These are phyloP conservation scores for Nymphalis urticae DNA, from an alignment of 2,888 invertebrate species.

Conservation along the genomic window DNA sequence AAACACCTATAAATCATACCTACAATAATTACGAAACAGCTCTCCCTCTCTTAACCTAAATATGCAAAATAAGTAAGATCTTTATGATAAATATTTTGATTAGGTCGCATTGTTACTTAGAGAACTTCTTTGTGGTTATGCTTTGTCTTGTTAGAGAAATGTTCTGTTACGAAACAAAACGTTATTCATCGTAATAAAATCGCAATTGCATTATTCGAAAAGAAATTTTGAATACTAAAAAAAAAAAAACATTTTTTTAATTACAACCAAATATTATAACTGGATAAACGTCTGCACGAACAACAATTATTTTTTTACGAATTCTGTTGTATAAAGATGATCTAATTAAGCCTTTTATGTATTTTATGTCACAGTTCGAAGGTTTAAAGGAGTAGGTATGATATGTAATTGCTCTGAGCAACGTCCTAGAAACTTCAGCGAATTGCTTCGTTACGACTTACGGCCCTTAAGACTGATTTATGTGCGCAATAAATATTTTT, in stretches of 20 bases:
- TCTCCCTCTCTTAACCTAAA: conserved; percentile 48
- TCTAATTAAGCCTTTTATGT: conserved; percentile 27
- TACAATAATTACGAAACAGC: conserved; percentile 69
- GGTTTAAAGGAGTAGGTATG: conserved; percentile 16
- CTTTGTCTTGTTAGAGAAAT: conserved; percentile 10
- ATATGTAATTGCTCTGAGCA: conserved; percentile 57
- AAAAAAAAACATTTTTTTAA: neutral
- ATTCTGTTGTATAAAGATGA: neutral
- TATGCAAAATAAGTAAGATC: conserved; percentile 44
- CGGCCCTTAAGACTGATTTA: conserved; percentile 80
- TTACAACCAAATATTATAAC: neutral
- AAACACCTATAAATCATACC: conserved; percentile 73
- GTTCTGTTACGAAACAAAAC: conserved; percentile 1
- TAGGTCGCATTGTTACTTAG: conserved; percentile 28
- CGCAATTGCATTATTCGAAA: neutral
- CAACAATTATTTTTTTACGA: neutral
- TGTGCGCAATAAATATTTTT: conserved; percentile 78
- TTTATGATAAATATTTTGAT: conserved; percentile 36
- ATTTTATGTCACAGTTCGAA: conserved; percentile 20
- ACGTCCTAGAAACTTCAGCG: conserved; percentile 75
- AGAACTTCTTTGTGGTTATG: conserved; percentile 10
- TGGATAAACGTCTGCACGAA: neutral
- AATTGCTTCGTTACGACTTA: conserved; percentile 61
- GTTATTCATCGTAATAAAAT: neutral
- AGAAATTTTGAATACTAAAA: neutral